Percentiles rank a stretch among this genome's conserved stretches.
Evolutionary conservation across 2,113 vertebrate species (phyloP).

Genomic region (Dipodomys merriami): DNA sequence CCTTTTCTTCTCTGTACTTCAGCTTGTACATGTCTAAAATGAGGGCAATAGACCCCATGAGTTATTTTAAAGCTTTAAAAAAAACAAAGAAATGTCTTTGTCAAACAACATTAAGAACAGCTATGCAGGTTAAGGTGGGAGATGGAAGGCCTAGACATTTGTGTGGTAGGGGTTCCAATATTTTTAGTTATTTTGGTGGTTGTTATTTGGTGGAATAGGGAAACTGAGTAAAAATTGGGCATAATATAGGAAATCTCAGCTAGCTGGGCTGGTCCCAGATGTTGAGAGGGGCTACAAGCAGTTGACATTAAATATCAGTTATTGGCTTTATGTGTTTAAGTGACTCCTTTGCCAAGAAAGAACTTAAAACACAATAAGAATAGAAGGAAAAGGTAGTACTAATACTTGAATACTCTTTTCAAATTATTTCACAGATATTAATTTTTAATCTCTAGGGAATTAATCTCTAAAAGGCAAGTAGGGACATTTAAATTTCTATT

Average conservation of each 20-base stretch:
- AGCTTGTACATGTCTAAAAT: not conserved
- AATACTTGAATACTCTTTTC: conserved; percentile 17
- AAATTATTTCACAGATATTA: conserved; percentile 20
- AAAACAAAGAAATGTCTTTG: not conserved
- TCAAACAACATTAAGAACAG: conserved; percentile 19
- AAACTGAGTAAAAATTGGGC: not conserved
- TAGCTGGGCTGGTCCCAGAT: too few species aligned
- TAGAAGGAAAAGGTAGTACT: not conserved
- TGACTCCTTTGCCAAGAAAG: not conserved
- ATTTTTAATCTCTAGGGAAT: conserved; percentile 5
- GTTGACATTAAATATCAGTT: not conserved
- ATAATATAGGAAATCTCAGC: not conserved
- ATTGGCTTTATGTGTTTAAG: not conserved
- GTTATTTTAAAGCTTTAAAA: conserved; percentile 6
- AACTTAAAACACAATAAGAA: not conserved
- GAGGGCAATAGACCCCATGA: not conserved
- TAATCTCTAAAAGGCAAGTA: not conserved
- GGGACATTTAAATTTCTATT: conserved; percentile 47
- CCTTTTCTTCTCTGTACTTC: not conserved
- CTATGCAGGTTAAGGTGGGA: not conserved
- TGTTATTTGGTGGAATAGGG: not conserved
- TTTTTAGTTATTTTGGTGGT: not conserved
- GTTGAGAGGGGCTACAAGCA: not conserved
- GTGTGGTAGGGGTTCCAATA: not conserved
- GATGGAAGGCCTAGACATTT: not conserved